These are phyloP conservation scores for Melangyna quadrimaculata DNA, from an alignment of 2,888 invertebrate species.

Conservation along the genomic window DNA sequence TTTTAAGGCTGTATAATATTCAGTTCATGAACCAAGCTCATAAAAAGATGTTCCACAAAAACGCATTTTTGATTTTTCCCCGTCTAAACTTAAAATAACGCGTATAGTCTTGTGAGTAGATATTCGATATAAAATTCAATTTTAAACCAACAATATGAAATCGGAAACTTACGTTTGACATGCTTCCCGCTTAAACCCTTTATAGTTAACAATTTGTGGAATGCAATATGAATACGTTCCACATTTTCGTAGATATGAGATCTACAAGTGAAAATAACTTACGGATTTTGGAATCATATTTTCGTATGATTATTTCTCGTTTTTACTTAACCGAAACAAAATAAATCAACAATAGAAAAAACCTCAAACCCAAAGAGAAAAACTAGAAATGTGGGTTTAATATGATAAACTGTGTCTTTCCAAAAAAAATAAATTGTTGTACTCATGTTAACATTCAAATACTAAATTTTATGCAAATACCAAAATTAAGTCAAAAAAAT, in stretches of 20 bases:
- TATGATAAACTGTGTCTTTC: background rate
- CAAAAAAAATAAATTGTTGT: background rate
- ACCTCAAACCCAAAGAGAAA: background rate
- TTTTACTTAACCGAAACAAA: too few species aligned
- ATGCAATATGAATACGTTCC: background rate
- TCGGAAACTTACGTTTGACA: background rate
- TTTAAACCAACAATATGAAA: too few species aligned
- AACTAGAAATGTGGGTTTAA: background rate
- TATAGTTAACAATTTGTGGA: accelerated
- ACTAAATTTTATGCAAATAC: background rate
- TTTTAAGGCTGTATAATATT: too few species aligned
- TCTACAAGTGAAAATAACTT: background rate
- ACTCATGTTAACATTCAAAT: background rate
- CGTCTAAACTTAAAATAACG: too few species aligned
- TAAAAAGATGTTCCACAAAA: too few species aligned
- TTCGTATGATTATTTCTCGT: too few species aligned
- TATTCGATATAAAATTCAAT: too few species aligned
- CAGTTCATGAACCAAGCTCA: too few species aligned
- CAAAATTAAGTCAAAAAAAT: background rate
- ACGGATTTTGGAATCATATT: too few species aligned
- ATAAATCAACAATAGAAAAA: background rate
- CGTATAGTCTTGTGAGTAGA: too few species aligned
- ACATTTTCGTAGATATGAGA: background rate
- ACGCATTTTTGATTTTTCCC: too few species aligned
- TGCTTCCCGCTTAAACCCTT: background rate